Evolutionary conservation across 2,888 invertebrate species (phyloP), one percentile per base, ranked within the genome.

Genomic region (Hyposoter didymator): DNA sequence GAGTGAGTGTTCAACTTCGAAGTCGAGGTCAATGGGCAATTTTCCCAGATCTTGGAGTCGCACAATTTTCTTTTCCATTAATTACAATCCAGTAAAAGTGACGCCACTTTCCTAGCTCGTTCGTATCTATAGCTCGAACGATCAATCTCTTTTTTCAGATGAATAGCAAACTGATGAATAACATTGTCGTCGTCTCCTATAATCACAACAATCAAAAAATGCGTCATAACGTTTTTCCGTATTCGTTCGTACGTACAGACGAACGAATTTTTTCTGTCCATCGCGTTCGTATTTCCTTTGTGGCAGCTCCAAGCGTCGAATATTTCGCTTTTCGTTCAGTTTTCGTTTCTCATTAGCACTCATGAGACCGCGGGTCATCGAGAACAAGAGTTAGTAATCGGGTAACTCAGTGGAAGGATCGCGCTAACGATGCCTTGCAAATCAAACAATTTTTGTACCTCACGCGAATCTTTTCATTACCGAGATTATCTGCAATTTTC

Each of bases 91-190:
- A 6, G 19, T 22, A 35, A 22, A 35, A 45, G 69, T 19, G 69
- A 82, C 67, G 69, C 75, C 69, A 62, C 2, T 19, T 19, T 14
- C 43, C 22, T 32, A 49, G 32, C 12, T 59, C 59, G 35, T 43
- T 59, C 49, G 67, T 78, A 49, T 81, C 62, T 72, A 52, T 66
- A 78, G 78, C 72, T 78, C 72, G 39, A 35, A 80, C 66, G 52
- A 66, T 66, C 55, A 49, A 49, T 35, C 32, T 35, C 39, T 19
- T 76, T 72, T 73, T 47, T 76, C 32, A n/a, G 22, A 59, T 39
- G 43, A 52, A 32, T 35, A 49, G 49, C 35, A 32, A 2, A 64
- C 19, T 17, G 4, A 74, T 32, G 32, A 19, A 3, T 43, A 39
- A 28, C 19, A 49, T 64, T 74, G 62, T 32, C 49, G 22, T 64